Base-by-base conservation (phyloP, 2,888 invertebrate genomes). In the Polia nebulosa region DNA sequence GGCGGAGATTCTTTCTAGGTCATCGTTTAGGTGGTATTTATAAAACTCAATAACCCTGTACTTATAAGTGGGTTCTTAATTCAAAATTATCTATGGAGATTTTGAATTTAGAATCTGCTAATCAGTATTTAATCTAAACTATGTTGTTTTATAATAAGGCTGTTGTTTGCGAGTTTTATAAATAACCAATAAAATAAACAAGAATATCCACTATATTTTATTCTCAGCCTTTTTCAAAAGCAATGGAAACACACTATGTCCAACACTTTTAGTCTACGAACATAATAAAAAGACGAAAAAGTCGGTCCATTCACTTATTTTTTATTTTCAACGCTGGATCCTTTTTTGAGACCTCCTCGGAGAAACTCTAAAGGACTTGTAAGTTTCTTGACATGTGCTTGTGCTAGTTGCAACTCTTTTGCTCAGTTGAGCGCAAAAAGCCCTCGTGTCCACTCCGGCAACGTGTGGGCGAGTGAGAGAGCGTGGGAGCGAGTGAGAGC, bases 321-420 rank as follows among this genome's bases (percentile, higher is more conserved):
- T 61, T 55, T 57, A 47, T 57, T 67, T 15, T 9, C 41, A 68
- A 44, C 22, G 49, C 29, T 41, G 17, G 57, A 60, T 64, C 57
- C 59, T 58, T 69, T 70, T 39, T 27, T 29, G 25, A 62, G 59
- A 62, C 57, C 70, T 51, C 45, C 45, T 63, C 17, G 47, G 8
- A 41, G 61, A 34, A 61, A 58, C 29, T 64, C 49, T 32, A 76
- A 79, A 80, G 64, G 76, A 71, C 71, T 76, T 39, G 57, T 39
- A 56, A 66, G 63, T 73, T 66, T 44, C 76, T 78, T 66, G 66
- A 78, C 74, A 59, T 70, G 61, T 73, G 29, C 71, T 83, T 67
- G 83, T 67, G 67, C 80, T 70, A 71, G 73, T 80, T 65, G 74
- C 69, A 72, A 80, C 51, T 66, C 74, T 67, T 82, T 76, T 80